phyloP scores from a whole-genome alignment of 2,113 vertebrate genomes.

The Lontra canadensis region DNA sequence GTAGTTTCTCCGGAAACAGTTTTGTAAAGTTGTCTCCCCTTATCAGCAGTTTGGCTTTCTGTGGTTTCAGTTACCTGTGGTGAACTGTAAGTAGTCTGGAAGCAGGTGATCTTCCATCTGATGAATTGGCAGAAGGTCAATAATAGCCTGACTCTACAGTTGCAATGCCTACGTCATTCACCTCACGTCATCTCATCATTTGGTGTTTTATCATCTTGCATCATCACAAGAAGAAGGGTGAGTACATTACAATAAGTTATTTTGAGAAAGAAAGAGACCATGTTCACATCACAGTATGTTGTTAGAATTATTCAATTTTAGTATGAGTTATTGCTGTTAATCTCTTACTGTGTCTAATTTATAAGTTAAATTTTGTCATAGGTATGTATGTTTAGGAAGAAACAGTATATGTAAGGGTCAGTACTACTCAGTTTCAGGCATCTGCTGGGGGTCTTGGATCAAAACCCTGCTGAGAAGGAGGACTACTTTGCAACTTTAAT shows the following conservation, averaged over 20 bases:
- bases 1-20: conserved; percentile 37
- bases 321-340: neutral
- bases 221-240: neutral
- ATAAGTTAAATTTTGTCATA: neutral
- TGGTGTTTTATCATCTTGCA: neutral
- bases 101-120: neutral
- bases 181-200: neutral
- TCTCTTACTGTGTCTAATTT: neutral
- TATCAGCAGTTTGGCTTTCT: neutral
- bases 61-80: neutral
- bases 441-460: neutral
- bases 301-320: neutral
- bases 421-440: neutral
- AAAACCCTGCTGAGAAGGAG: neutral
- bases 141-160: neutral
- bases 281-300: neutral
- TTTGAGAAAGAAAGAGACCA: neutral
- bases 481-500: neutral
- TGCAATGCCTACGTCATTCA: neutral
- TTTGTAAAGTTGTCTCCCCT: neutral
- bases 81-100: neutral
- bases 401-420: neutral
- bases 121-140: neutral
- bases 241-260: neutral
- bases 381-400: neutral